These are phyloP conservation scores for Lagopus muta DNA, from an alignment of 2,113 vertebrate genomes.

Conservation along the genomic window DNA sequence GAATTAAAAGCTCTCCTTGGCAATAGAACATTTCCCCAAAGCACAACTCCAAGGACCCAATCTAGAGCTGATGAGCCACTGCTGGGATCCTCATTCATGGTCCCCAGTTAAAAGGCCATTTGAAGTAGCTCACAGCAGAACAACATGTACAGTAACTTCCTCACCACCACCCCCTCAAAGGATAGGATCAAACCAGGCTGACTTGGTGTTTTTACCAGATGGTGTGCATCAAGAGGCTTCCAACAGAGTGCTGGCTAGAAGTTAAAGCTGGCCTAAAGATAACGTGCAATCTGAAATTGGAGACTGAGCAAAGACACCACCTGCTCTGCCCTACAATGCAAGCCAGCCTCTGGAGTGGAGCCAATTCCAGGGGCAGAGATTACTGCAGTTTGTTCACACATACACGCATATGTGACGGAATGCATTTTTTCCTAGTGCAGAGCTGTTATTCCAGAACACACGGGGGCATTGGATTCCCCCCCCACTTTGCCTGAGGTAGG, in stretches of 20 bases:
- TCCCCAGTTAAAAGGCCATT: neutral
- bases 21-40: neutral
- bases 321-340: constrained; percentile 16
- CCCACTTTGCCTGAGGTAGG: neutral
- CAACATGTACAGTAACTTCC: neutral
- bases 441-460: constrained; percentile 10
- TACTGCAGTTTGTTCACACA: constrained; percentile 35
- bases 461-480: neutral
- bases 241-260: neutral
- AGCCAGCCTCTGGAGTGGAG: constrained; percentile 8
- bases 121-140: neutral
- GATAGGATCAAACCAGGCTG: neutral
- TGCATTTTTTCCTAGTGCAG: neutral
- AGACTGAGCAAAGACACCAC: constrained; percentile 29
- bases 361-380: constrained; percentile 6
- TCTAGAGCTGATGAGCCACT: neutral
- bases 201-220: neutral
- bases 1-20: neutral
- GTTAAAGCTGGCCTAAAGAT: constrained; percentile 32
- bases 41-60: neutral
- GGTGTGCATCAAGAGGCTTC: constrained; percentile 10
- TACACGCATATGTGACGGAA: neutral
- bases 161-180: neutral
- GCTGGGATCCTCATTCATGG: neutral
- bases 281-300: neutral